phyloP scores from a whole-genome alignment of 2,113 vertebrate genomes.

The Tragulus kanchil region DNA sequence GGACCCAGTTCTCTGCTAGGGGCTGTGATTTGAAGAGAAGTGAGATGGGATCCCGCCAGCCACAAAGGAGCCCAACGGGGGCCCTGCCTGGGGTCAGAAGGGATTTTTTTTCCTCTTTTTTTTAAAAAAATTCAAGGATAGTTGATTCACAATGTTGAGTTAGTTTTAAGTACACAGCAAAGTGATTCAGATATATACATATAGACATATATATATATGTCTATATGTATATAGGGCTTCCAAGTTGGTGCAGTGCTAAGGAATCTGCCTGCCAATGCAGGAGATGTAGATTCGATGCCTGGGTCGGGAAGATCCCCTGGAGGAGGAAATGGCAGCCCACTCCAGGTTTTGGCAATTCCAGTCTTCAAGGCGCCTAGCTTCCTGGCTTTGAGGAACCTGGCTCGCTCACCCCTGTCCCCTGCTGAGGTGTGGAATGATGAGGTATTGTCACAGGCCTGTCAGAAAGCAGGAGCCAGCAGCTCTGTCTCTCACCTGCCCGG shows the following conservation, averaged over 20 bases:
- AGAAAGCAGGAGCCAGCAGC: background rate
- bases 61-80: background rate
- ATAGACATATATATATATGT: too few species aligned
- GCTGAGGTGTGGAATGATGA: conserved; percentile 45
- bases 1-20: background rate
- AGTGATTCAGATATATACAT: background rate
- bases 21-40: background rate
- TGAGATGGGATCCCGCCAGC: background rate
- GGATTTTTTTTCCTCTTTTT: background rate
- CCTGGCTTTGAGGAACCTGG: background rate
- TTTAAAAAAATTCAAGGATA: background rate
- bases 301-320: background rate
- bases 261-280: background rate
- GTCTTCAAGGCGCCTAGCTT: background rate
- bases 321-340: background rate
- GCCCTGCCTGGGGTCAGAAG: background rate
- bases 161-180: background rate
- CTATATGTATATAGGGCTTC: background rate
- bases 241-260: background rate
- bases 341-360: too few species aligned
- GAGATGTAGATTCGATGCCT: background rate
- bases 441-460: background rate
- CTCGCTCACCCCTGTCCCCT: background rate
- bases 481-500: conserved; percentile 63
- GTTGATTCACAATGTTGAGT: background rate